phyloP scores from a whole-genome alignment of 2,113 vertebrate species.

The Picathartes gymnocephalus region DNA sequence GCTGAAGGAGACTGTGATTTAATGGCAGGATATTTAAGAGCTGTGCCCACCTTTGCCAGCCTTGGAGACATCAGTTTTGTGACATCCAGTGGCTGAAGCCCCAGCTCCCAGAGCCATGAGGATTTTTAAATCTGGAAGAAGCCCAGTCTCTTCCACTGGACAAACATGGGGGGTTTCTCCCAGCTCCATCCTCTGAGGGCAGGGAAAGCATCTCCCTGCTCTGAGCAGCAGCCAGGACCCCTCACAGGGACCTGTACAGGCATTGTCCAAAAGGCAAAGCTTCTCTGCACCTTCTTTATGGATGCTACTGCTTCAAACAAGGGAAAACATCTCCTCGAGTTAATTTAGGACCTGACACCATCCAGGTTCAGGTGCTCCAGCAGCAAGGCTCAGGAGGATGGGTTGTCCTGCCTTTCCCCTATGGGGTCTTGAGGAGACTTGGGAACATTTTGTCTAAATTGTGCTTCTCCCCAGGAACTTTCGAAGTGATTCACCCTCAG shows the following conservation, averaged over 20 bases:
- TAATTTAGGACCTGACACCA: not conserved
- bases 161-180: not conserved
- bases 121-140: not conserved
- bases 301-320: not conserved
- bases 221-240: not conserved
- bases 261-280: not conserved
- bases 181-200: not conserved
- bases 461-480: not conserved
- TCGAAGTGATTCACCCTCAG: fast-evolving
- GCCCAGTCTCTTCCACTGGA: not conserved
- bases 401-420: not conserved
- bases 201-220: not conserved
- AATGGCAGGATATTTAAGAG: not conserved
- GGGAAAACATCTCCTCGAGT: not conserved
- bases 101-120: not conserved
- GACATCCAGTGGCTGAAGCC: not conserved
- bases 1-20: not conserved
- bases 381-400: not conserved
- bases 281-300: not conserved
- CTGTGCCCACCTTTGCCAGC: not conserved
- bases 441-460: not conserved
- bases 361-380: not conserved
- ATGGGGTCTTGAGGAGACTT: not conserved
- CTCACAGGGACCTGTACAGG: not conserved
- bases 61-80: not conserved